These are phyloP conservation scores for Clamator glandarius DNA, from an alignment of 2,797 vertebrate species.

Conservation along the genomic window DNA sequence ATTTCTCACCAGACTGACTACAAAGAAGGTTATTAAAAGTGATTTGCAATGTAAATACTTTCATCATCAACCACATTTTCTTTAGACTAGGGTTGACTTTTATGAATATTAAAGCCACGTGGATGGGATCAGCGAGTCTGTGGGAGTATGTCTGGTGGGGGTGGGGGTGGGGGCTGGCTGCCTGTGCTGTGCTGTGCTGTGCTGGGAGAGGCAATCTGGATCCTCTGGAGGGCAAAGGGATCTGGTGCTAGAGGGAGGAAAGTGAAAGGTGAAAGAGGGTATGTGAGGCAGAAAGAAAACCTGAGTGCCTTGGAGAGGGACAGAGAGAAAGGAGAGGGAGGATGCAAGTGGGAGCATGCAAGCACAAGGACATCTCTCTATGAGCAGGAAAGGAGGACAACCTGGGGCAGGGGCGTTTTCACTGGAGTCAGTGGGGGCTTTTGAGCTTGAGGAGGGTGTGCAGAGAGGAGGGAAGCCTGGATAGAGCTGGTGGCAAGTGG, in stretches of 20 bases:
- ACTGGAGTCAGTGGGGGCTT: background rate
- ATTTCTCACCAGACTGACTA: conserved; percentile 66
- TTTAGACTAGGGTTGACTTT: conserved; percentile 50
- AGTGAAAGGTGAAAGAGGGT: background rate
- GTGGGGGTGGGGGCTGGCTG: background rate
- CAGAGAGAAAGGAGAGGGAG: background rate
- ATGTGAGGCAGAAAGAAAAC: background rate
- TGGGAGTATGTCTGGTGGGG: background rate
- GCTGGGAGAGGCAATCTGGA: background rate
- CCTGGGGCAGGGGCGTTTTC: background rate
- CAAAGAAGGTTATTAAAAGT: conserved; percentile 58
- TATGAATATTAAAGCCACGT: conserved; percentile 54
- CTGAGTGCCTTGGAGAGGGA: background rate
- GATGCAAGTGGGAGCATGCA: accelerated
- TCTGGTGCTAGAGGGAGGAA: background rate
- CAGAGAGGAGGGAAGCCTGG: background rate
- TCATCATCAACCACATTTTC: conserved; percentile 55
- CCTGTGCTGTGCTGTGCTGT: background rate
- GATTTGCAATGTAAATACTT: conserved; percentile 74
- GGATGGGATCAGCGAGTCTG: conserved; percentile 32
- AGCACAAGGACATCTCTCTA: background rate
- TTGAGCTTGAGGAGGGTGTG: background rate
- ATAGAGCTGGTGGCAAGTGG: background rate
- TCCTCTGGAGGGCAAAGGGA: background rate
- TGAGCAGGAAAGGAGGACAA: background rate